Evolutionary conservation across 2,113 vertebrate species (phyloP).

Genomic region (Chlorodrepanis virens): DNA sequence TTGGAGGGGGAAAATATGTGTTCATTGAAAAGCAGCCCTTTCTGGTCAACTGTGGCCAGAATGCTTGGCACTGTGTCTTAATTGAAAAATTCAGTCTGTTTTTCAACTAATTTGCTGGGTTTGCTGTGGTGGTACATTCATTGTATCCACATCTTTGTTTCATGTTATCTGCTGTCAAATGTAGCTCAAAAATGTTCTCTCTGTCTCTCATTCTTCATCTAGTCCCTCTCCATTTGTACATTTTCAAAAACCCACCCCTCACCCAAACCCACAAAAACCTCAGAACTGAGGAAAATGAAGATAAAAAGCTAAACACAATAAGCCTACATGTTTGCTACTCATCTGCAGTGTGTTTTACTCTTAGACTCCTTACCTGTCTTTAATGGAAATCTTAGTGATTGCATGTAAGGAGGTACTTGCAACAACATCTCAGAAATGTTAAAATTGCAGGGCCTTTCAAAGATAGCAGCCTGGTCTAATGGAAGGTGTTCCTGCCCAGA

Average conservation of each 20-base stretch:
- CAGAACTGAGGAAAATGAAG: neutral
- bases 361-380: neutral
- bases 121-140: neutral
- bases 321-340: neutral
- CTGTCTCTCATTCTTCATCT: neutral
- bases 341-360: neutral
- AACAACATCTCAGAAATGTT: neutral
- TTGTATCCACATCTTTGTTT: neutral
- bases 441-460: neutral
- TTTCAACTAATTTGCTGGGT: neutral
- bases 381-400: neutral
- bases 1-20: neutral
- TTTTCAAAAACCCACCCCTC: neutral
- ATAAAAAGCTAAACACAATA: neutral
- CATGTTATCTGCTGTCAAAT: neutral
- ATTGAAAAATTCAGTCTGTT: neutral
- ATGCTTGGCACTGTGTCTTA: neutral
- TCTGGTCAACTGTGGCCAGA: neutral
- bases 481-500: neutral
- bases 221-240: neutral
- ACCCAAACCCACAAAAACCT: rapidly evolving
- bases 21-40: neutral
- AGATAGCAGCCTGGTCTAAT: neutral
- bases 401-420: neutral
- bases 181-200: neutral